Evolutionary conservation across 92 coral and sea anemone genomes (phyloP).

Genomic region (Hydrozoanthus gracilis): DNA sequence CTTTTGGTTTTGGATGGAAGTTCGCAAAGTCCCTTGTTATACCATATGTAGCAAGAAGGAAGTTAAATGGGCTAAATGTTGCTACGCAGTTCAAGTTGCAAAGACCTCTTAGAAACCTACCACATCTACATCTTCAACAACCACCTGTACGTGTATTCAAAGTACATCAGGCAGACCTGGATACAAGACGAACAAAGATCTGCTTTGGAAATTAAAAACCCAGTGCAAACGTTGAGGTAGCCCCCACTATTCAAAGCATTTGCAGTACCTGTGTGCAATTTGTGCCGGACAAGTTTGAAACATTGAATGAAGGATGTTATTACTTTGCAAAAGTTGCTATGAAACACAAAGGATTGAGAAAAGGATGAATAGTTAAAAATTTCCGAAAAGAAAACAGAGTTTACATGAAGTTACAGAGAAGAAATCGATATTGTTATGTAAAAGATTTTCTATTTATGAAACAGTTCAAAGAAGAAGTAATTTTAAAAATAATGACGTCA

Average conservation of each 20-base stretch:
- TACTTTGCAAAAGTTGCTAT: not conserved
- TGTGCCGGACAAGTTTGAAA: slow-evolving; percentile 1
- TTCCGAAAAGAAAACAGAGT: too few relatives aligned
- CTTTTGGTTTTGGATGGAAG: slow-evolving; percentile 22
- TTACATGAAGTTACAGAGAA: not conserved
- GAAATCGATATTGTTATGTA: not conserved
- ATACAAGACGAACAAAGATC: not conserved
- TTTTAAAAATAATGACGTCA: not conserved
- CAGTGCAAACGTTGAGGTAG: not conserved
- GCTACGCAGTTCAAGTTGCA: slow-evolving; percentile 18
- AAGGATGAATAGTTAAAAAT: too few relatives aligned
- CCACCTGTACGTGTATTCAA: not conserved
- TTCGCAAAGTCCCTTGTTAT: slow-evolving; percentile 13
- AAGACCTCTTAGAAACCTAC: not conserved
- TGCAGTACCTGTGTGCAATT: not conserved
- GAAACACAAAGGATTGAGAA: too few relatives aligned
- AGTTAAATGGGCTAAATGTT: not conserved
- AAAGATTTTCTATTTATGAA: too few relatives aligned
- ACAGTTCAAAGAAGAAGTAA: too few relatives aligned
- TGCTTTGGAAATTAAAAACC: not conserved
- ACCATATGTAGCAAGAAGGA: slow-evolving; percentile 2
- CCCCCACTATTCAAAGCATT: slow-evolving; percentile 5
- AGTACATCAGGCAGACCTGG: not conserved
- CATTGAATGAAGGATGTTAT: not conserved
- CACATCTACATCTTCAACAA: not conserved